Percentiles rank a stretch among this genome's conserved stretches.
These are phyloP conservation scores for Anthophora plumipes DNA, from an alignment of 2,888 invertebrate species.

Conservation along the genomic window DNA sequence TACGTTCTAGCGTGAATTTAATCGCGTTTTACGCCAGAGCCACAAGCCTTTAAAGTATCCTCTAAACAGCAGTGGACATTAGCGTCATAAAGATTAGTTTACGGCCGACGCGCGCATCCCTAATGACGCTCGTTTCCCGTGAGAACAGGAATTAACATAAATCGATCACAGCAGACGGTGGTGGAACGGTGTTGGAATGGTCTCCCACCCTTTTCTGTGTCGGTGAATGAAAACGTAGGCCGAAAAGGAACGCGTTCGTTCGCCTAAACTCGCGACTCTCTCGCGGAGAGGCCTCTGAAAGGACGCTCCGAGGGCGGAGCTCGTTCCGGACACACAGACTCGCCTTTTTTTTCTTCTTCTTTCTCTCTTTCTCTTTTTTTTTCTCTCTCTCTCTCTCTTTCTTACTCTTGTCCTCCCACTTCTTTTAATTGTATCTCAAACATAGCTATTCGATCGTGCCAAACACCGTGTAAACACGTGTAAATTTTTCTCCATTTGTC, in stretches of 20 bases:
- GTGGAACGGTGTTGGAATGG: too few relatives aligned
- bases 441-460: conserved; percentile 72
- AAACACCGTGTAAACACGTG: conserved; percentile 67
- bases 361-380: conserved; percentile 34
- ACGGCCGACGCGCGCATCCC: conserved; percentile 25
- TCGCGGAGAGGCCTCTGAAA: conserved; percentile 14
- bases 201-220: too few relatives aligned
- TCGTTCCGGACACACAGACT: conserved; percentile 48
- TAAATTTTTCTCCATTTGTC: conserved; percentile 42
- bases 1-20: conserved; percentile 9
- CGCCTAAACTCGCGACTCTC: conserved; percentile 9
- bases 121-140: conserved; percentile 28
- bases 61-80: conserved; percentile 28
- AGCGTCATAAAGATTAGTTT: conserved; percentile 57
- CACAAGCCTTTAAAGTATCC: conserved; percentile 13
- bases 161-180: conserved; percentile 26
- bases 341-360: conserved; percentile 16
- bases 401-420: conserved; percentile 36
- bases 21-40: conserved; percentile 11
- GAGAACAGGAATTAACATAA: conserved; percentile 55
- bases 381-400: conserved; percentile 32
- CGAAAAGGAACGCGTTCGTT: neutral
- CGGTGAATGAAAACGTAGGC: conserved; percentile 28
- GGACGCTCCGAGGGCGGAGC: conserved; percentile 56
- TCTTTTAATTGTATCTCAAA: conserved; percentile 71